A percentile compares a stretch with the other conserved stretches of the same genome.
These are phyloP conservation scores for Boloria euphrosyne DNA, from an alignment of 2,888 invertebrate species.

Conservation along the genomic window DNA sequence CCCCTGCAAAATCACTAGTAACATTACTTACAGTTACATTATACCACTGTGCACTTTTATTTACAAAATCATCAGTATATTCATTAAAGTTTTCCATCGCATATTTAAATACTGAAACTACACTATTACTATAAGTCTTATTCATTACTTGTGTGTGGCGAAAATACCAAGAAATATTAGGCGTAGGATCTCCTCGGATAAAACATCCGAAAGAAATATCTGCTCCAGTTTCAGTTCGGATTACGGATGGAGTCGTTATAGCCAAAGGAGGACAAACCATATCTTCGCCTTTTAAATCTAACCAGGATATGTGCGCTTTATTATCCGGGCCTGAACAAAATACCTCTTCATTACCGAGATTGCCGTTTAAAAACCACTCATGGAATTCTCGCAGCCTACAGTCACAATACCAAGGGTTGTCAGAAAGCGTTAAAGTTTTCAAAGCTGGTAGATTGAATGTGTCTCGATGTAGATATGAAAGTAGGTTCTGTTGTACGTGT, in stretches of 20 bases:
- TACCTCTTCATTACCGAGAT: slow-evolving; percentile 88
- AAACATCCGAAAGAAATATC: slow-evolving; percentile 92
- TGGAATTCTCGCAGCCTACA: slow-evolving; percentile 92
- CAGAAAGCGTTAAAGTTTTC: slow-evolving; percentile 90
- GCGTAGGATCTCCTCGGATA: slow-evolving; percentile 90
- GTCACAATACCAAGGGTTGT: slow-evolving; percentile 95
- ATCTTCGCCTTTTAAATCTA: slow-evolving; percentile 86
- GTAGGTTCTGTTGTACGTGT: slow-evolving; percentile 90
- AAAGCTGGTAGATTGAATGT: slow-evolving; percentile 79
- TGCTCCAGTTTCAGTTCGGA: slow-evolving; percentile 89
- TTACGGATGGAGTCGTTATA: slow-evolving; percentile 79
- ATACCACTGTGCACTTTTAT: slow-evolving; percentile 85
- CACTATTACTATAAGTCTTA: slow-evolving; percentile 60
- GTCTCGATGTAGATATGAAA: slow-evolving; percentile 84
- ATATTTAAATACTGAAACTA: slow-evolving; percentile 61
- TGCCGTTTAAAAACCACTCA: slow-evolving; percentile 90
- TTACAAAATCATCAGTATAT: slow-evolving; percentile 66
- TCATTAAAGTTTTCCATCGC: slow-evolving; percentile 61
- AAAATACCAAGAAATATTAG: slow-evolving; percentile 90
- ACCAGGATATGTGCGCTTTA: slow-evolving; percentile 87
- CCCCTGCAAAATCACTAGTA: slow-evolving; percentile 90
- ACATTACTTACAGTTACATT: slow-evolving; percentile 92
- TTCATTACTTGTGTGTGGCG: slow-evolving; percentile 81
- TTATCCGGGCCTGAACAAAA: slow-evolving; percentile 87
- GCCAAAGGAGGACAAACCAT: slow-evolving; percentile 92